These are phyloP conservation scores for Adelges cooleyi DNA, from an alignment of 1,140 invertebrate genomes.

Conservation along the genomic window DNA sequence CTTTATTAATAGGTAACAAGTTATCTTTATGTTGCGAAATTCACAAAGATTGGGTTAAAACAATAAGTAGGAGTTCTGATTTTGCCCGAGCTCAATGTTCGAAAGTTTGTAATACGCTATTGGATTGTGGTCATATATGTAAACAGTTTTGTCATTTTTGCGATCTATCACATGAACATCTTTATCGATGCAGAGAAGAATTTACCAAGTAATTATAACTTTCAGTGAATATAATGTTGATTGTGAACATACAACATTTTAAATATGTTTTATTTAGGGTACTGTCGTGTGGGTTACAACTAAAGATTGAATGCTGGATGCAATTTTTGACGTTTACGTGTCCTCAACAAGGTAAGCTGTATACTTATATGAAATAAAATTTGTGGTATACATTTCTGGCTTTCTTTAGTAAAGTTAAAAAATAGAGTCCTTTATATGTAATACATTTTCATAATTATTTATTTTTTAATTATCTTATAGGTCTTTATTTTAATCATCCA, in stretches of 20 bases:
- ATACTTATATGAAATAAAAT: not conserved
- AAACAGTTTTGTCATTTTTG: not conserved
- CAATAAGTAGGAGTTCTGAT: not conserved
- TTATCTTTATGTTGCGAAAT: not conserved
- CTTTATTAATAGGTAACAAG: constrained; percentile 3
- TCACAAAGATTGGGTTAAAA: not conserved
- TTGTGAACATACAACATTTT: not conserved
- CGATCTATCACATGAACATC: not conserved
- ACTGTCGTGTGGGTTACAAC: not conserved
- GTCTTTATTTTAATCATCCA: no score
- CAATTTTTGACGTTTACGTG: not conserved
- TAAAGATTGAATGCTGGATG: constrained; percentile 1
- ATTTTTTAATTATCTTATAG: no score
- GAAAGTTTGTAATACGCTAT: not conserved
- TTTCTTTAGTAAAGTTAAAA: no score
- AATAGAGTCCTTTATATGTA: no score
- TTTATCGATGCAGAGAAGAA: not conserved
- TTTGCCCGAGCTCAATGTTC: not conserved
- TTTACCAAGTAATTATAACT: not conserved
- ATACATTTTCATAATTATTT: no score
- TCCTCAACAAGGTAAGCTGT: not conserved
- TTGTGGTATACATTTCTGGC: no score
- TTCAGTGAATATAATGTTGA: not conserved
- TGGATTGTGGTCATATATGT: constrained; percentile 14
- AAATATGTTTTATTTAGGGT: not conserved